Evolutionary conservation across 2,888 invertebrate genomes (phyloP).

Genomic region (Athetis lepigone): DNA sequence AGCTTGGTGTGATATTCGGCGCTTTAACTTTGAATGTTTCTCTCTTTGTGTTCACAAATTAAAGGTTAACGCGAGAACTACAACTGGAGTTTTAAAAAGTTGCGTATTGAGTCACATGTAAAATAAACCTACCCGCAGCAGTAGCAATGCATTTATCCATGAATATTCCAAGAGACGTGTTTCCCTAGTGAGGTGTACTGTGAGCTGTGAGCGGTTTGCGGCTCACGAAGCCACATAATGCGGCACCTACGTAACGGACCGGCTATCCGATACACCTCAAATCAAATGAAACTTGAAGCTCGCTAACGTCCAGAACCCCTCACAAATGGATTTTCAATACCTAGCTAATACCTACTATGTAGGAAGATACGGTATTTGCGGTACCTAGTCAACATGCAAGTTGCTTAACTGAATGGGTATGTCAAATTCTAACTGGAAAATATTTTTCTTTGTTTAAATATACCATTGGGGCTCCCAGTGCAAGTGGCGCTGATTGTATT

Average conservation of each 20-base stretch:
- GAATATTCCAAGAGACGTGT: conserved; percentile 43
- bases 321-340: conserved; percentile 58
- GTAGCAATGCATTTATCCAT: conserved; percentile 33
- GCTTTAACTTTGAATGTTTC: conserved; percentile 19
- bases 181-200: conserved; percentile 57
- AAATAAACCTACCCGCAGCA: conserved; percentile 6
- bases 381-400: conserved; percentile 12
- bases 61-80: not conserved
- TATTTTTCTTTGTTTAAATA: not conserved
- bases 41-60: conserved; percentile 4
- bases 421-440: conserved; percentile 22
- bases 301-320: conserved; percentile 57
- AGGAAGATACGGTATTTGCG: conserved; percentile 34
- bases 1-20: conserved; percentile 33
- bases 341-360: conserved; percentile 35
- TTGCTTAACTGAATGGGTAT: conserved; percentile 25
- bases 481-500: conserved; percentile 8
- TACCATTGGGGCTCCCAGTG: not conserved
- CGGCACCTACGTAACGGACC: conserved; percentile 71
- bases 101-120: not conserved
- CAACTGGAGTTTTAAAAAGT: conserved; percentile 13
- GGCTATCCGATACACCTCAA: conserved; percentile 84
- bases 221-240: conserved; percentile 86
- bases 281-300: conserved; percentile 82
- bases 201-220: conserved; percentile 70